Evolutionary conservation across 2,888 invertebrate genomes (phyloP), one percentile per base, ranked within the genome.

Genomic region (Drosophila quinaria): DNA sequence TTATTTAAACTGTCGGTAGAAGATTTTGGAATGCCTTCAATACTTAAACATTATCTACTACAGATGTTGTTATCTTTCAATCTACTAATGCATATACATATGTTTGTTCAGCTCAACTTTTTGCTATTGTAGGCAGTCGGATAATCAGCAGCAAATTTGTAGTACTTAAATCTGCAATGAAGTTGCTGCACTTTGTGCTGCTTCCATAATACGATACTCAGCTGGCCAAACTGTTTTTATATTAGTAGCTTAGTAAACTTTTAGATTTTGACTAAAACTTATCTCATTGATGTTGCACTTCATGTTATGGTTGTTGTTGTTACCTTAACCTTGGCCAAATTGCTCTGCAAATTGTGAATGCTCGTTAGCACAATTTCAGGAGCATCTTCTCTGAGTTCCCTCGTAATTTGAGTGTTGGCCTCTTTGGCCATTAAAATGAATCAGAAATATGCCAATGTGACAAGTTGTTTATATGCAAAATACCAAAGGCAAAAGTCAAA

Each of bases 401-500:
- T 22, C 51, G 49, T 78, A 77, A 77, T 78, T 77, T 69, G 62
- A 77, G 76, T 78, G 74, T 49, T 58, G 51, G 29, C 29, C 44
- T 29, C 58, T 41, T 37, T 46, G 64, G 61, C 59, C 80, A 78
- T 78, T 79, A 78, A 79, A 74, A 79, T 49, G 54, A 55, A 63
- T 66, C 42, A 39, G 44, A 67, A 70, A 66, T 59, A 54, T 50
- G 74, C 61, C 52, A 54, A 52, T 50, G 54, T 55, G 33, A 49
- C 56, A 63, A 67, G 55, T 51, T 52, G 41, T 50, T 15, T 25
- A 42, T 19, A 64, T 39, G 54, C 41, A 44, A 51, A 41, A 25
- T 25, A 5, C 25, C 25, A 35, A 35, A 35, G 13, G 35, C 13
- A 35, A 4, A 35, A 13, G 35, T 11, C 35, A 33, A 11, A 3